phyloP scores from a whole-genome alignment of 1,140 invertebrate genomes.

The Rhopalosiphum maidis region DNA sequence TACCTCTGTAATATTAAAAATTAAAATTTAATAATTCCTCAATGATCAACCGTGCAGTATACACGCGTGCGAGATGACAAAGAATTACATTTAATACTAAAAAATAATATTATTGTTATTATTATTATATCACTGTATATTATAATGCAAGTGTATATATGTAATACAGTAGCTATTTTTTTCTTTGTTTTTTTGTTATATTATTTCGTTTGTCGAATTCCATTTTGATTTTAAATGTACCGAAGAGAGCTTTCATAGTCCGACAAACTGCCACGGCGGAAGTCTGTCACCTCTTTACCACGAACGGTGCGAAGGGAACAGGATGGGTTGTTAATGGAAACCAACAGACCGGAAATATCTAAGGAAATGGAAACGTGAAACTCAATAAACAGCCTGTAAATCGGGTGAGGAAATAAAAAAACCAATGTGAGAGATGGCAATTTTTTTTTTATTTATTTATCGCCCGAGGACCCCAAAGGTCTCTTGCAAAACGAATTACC shows the following conservation, averaged over 20 bases:
- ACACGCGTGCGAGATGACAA: not conserved
- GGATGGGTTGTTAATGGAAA: constrained; percentile 36
- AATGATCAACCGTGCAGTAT: not conserved
- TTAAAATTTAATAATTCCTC: not conserved
- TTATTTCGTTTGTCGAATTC: not conserved
- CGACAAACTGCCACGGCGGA: constrained; percentile 43
- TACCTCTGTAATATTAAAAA: not conserved
- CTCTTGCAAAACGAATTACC: not conserved
- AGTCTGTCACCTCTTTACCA: constrained; percentile 31
- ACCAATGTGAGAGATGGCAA: constrained; percentile 9
- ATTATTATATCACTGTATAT: not conserved
- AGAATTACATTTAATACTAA: not conserved
- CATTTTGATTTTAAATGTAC: constrained; percentile 48
- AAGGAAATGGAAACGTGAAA: constrained; percentile 55
- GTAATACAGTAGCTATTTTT: not conserved
- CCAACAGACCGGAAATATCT: constrained; percentile 51
- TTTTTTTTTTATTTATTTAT: constrained; percentile 37
- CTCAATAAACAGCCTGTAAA: constrained; percentile 50
- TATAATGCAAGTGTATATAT: not conserved
- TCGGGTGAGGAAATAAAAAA: constrained; percentile 26
- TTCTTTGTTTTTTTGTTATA: not conserved
- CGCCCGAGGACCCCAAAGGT: not conserved
- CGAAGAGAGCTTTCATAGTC: constrained; percentile 29
- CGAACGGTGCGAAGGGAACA: not conserved
- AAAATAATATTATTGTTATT: not conserved